Conservation (phyloP, 2,113 vertebrate species). For the Phylloscopus whistleri region DNA sequence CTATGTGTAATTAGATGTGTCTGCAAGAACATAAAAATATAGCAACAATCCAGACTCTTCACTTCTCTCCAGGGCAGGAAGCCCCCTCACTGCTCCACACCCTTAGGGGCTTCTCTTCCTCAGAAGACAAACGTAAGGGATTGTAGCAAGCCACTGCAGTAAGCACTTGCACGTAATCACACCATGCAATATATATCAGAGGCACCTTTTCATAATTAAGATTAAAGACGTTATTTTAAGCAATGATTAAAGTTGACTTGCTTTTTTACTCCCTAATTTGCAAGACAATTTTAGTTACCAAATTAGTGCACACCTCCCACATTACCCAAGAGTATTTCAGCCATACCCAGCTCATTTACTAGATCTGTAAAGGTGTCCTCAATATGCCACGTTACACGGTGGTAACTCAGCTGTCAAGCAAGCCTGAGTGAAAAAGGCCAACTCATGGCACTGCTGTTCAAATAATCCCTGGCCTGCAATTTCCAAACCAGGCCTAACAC, state of each 20-base stretch:
- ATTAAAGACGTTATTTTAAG: constrained; percentile 1
- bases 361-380: background rate
- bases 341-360: background rate
- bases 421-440: background rate
- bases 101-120: background rate
- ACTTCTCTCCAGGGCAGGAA: background rate
- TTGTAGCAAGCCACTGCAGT: background rate
- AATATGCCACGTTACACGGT: background rate
- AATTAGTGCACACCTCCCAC: background rate
- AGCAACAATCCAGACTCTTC: background rate
- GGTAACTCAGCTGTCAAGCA: background rate
- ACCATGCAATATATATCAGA: background rate
- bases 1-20: accelerated
- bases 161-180: background rate
- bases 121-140: background rate
- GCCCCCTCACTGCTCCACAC: background rate
- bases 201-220: background rate
- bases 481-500: constrained; percentile 5
- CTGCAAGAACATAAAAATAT: background rate
- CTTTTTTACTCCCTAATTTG: constrained; percentile 47
- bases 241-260: constrained; percentile 29
- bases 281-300: constrained; percentile 14
- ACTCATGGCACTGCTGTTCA: constrained; percentile 18
- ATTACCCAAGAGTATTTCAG: constrained; percentile 29
- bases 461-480: constrained; percentile 32